Conservation (phyloP, 2,888 invertebrate genomes). For the Nomada ferruginata region DNA sequence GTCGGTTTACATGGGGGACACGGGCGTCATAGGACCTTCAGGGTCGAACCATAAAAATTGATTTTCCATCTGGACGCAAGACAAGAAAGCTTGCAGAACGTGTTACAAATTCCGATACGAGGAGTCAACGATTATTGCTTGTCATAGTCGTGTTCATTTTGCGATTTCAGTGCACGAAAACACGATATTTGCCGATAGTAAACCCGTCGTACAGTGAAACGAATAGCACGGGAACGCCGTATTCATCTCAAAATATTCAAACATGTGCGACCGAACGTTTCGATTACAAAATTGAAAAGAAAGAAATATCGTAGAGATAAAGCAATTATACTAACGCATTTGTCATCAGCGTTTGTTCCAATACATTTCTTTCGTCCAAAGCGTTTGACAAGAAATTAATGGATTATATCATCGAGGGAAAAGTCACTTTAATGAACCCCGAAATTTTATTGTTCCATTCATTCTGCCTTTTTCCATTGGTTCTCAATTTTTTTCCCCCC, state of each 20-base stretch:
- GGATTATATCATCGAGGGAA: neutral
- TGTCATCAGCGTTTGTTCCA: neutral
- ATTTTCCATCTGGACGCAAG: slow-evolving; percentile 21
- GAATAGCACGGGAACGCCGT: too few species aligned
- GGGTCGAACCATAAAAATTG: slow-evolving; percentile 30
- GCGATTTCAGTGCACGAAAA: neutral
- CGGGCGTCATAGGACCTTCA: neutral
- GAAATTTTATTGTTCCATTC: slow-evolving; percentile 3
- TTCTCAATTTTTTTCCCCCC: neutral
- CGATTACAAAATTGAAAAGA: too few species aligned
- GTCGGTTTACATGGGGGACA: neutral
- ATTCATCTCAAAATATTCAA: neutral
- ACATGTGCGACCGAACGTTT: too few species aligned
- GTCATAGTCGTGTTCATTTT: slow-evolving; percentile 7
- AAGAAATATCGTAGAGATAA: neutral
- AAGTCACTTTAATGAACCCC: slow-evolving; percentile 30
- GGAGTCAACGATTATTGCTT: slow-evolving; percentile 36
- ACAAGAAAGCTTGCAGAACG: slow-evolving; percentile 13
- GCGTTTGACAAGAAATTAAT: neutral
- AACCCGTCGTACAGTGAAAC: neutral
- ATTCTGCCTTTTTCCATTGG: neutral
- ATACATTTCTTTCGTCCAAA: neutral
- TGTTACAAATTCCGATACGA: slow-evolving; percentile 10
- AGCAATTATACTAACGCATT: neutral
- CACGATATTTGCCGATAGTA: neutral